These are phyloP conservation scores for Ophion costatus DNA, from an alignment of 2,888 invertebrate species.

Conservation along the genomic window DNA sequence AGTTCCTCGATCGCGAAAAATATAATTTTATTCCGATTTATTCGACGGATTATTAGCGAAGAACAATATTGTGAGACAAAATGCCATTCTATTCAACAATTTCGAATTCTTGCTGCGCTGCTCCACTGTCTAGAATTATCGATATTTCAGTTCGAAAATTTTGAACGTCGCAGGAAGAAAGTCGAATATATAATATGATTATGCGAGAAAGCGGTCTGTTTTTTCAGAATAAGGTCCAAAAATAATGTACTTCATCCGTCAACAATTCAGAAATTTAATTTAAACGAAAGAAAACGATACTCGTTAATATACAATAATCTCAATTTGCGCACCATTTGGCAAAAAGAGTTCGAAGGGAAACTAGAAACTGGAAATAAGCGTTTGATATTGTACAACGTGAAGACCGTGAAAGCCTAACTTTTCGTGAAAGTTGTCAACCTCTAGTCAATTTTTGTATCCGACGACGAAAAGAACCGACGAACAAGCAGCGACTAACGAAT, in stretches of 20 bases:
- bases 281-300: background rate
- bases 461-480: background rate
- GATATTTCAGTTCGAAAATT: background rate
- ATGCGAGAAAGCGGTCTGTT: background rate
- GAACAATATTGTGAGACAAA: too few relatives aligned
- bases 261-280: background rate
- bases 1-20: background rate
- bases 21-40: background rate
- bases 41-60: too few relatives aligned
- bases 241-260: background rate
- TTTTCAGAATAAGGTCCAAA: background rate
- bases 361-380: background rate
- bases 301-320: background rate
- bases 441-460: constrained; percentile 45
- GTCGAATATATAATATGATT: background rate
- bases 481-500: constrained; percentile 36
- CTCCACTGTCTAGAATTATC: background rate
- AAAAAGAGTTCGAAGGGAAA: background rate
- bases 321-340: constrained; percentile 10
- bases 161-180: background rate
- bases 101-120: background rate
- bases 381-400: constrained; percentile 13
- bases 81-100: background rate
- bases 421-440: constrained; percentile 18
- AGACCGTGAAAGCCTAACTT: background rate